Conservation (phyloP, 2,113 vertebrate species). For the Dicrurus megarhynchus region DNA sequence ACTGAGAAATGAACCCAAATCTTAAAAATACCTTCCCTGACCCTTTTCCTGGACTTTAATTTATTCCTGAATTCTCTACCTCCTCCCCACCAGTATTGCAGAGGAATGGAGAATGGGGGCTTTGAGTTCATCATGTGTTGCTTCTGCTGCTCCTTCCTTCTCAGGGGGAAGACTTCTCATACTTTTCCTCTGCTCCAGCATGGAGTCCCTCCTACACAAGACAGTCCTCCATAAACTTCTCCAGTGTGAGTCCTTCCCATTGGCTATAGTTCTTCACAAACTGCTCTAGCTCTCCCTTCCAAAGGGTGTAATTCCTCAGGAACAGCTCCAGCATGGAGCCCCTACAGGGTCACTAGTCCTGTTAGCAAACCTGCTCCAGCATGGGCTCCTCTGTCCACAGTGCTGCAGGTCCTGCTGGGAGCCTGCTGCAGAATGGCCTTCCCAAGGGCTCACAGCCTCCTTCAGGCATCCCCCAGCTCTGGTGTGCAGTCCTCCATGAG, state of each 20-base stretch:
- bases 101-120: not conserved
- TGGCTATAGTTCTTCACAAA: not conserved
- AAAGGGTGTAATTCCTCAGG: not conserved
- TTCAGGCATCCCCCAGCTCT: not conserved
- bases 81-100: not conserved
- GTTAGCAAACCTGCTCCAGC: not conserved
- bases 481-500: not conserved
- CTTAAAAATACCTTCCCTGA: not conserved
- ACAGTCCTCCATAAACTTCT: not conserved
- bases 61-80: not conserved
- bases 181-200: not conserved
- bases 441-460: too few species aligned
- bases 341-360: too few species aligned
- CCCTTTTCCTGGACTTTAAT: not conserved
- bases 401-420: not conserved
- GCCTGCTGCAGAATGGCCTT: not conserved
- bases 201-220: not conserved
- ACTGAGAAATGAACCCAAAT: not conserved
- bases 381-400: not conserved
- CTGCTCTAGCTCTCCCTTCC: not conserved
- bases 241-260: not conserved
- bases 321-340: not conserved
- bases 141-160: not conserved
- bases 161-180: not conserved
- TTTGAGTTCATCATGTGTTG: not conserved